Base-by-base conservation (phyloP, 1,140 invertebrate genomes). In the Whitmania pigra region DNA sequence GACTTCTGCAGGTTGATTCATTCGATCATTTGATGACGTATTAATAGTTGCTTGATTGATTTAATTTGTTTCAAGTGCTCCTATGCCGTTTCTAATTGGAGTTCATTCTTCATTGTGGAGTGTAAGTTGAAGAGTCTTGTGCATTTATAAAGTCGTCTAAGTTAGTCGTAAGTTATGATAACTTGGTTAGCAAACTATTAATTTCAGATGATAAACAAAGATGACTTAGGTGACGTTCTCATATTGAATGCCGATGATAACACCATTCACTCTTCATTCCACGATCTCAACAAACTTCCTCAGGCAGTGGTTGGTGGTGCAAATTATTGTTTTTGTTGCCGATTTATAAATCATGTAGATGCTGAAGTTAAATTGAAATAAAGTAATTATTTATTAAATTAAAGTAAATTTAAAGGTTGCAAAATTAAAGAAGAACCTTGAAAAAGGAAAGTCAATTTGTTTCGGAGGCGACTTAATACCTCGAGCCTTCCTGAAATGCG, bases 11-110 rank as follows among this genome's bases (percentile, higher is more conserved):
- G 69, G 69, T 70, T 9, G 18, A 40, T 2, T 31, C 40, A n/a
- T 17, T 36, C 67, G 36, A 25, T 29, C 36, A 11, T 18, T 22
- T 2, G n/a, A 40, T n/a, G 13, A 40, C 15, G 7, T 36, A 29
- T 11, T 0, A 22, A n/a, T n/a, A n/a, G 0, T 31, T 29, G 20
- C 25, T 68, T 31, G 7, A 15, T 31, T 68, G 4, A 29, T 18
- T 68, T 31, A 22, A 6, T 36, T 68, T 40, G 27, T 36, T 68
- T 79, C 71, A 78, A 82, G 80, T 78, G 92, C 93, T 13, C 93
- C 92, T 0, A 95, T 95, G 92, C 93, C 93, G 72, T 97, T 91
- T 85, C 83, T 96, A 17, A 94, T 97, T 79, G 94, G 94, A 69
- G 90, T 96, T 55, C 92, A 92, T 74, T 84, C 88, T 68, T 83